These are phyloP conservation scores for Drosophila incognita DNA, from an alignment of 2,888 invertebrate species.

Conservation along the genomic window DNA sequence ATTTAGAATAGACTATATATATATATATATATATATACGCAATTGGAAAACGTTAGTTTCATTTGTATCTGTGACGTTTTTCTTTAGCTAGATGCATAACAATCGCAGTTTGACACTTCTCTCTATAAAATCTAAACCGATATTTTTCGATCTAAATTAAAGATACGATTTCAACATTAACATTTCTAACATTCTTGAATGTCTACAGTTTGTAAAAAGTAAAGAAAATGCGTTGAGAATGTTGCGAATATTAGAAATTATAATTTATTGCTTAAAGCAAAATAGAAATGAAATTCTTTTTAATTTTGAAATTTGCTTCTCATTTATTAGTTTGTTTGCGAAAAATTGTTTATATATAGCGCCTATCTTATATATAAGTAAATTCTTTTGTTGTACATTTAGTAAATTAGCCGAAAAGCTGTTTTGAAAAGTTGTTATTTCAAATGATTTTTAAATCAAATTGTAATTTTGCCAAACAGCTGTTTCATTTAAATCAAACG, in stretches of 20 bases:
- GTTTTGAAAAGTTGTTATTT: neutral
- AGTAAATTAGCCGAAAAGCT: neutral
- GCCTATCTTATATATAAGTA: neutral
- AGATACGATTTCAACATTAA: neutral
- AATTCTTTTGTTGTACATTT: neutral
- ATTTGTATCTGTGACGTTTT: neutral
- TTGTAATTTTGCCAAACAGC: neutral
- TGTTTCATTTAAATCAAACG: neutral
- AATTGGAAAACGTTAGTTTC: neutral
- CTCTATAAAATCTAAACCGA: too few species aligned
- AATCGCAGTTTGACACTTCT: neutral
- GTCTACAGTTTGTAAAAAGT: neutral
- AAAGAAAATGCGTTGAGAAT: neutral
- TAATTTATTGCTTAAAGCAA: neutral
- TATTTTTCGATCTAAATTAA: neutral
- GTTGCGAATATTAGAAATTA: neutral
- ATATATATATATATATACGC: neutral
- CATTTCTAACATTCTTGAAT: neutral
- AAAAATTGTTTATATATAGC: neutral
- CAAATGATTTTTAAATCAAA: neutral
- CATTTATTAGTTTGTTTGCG: neutral
- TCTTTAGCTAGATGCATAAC: neutral
- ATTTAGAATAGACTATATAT: slow-evolving; percentile 1
- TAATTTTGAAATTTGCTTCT: neutral
- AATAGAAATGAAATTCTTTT: neutral